phyloP scores from a whole-genome alignment of 1,140 invertebrate genomes.

The Aphaenogaster rudis region DNA sequence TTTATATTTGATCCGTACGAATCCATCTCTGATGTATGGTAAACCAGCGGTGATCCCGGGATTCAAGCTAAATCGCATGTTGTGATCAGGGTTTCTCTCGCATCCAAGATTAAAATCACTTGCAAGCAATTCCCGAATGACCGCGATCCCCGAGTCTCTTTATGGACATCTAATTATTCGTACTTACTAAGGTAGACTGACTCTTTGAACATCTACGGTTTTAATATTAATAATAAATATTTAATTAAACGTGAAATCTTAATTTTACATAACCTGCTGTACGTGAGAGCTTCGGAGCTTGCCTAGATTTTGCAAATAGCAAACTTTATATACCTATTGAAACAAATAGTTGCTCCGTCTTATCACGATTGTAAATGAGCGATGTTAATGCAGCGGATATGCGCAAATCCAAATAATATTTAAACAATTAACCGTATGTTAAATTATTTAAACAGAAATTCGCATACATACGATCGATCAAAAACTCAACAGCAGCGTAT shows the following conservation, averaged over 20 bases:
- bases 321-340: neutral
- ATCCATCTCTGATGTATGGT: constrained; percentile 31
- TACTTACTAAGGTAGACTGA: neutral
- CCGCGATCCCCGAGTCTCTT: neutral
- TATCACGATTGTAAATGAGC: neutral
- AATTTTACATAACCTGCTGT: neutral
- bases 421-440: constrained; percentile 42
- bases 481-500: constrained; percentile 1
- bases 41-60: constrained; percentile 26
- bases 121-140: neutral
- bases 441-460: constrained; percentile 48
- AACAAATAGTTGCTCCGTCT: neutral
- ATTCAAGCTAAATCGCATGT: constrained; percentile 25
- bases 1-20: constrained; percentile 58
- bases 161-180: constrained; percentile 11
- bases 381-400: neutral
- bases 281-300: neutral
- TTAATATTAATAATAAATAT: constrained; percentile 1
- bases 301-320: neutral
- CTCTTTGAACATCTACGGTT: neutral
- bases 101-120: constrained; percentile 37
- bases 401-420: constrained; percentile 25
- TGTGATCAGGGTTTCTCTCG: neutral
- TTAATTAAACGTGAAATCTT: neutral
- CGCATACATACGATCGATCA: neutral